Evolutionary conservation across 2,113 vertebrate genomes (phyloP).

Genomic region (Dipodomys merriami): DNA sequence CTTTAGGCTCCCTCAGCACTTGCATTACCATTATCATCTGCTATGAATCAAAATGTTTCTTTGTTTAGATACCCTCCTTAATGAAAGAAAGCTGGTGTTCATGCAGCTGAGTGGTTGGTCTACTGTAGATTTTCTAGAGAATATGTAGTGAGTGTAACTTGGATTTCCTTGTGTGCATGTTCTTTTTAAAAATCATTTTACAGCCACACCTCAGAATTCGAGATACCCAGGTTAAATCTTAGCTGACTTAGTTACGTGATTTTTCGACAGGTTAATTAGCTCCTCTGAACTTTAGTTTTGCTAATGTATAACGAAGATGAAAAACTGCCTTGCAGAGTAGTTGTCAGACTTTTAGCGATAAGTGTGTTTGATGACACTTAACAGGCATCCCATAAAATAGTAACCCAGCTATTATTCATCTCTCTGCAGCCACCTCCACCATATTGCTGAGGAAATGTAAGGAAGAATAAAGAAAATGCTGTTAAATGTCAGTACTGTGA

Average conservation of each 20-base stretch:
- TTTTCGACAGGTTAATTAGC: constrained; percentile 58
- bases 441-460: background rate
- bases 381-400: background rate
- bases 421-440: background rate
- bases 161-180: background rate
- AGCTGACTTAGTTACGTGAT: background rate
- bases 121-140: background rate
- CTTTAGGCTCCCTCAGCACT: background rate
- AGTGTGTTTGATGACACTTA: background rate
- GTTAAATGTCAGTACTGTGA: background rate
- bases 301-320: constrained; percentile 38
- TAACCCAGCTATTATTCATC: background rate
- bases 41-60: background rate
- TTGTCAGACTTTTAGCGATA: constrained; percentile 44
- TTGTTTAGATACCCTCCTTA: background rate
- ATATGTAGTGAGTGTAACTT: background rate
- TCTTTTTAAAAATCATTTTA: background rate
- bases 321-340: constrained; percentile 14
- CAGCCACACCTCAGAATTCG: background rate
- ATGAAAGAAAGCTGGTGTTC: background rate
- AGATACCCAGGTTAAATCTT: background rate
- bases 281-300: constrained; percentile 52
- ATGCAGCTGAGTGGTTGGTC: background rate
- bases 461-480: background rate
- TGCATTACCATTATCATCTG: background rate